These are phyloP conservation scores for Nowickia ferox DNA, from an alignment of 2,888 invertebrate genomes.

Conservation along the genomic window DNA sequence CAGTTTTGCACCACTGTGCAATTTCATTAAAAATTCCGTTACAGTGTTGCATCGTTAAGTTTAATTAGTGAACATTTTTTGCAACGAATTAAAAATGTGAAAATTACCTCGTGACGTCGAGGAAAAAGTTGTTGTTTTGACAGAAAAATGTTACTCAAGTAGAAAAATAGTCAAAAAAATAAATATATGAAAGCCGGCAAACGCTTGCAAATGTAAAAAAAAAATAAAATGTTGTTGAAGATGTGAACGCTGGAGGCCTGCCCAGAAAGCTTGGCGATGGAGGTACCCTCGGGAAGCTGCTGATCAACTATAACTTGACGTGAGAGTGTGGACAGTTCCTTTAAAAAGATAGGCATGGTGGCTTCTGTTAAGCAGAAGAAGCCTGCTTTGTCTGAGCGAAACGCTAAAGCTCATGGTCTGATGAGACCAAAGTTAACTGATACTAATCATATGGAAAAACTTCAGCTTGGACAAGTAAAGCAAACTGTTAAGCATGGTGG, in stretches of 20 bases:
- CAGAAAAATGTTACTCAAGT: constrained; percentile 1
- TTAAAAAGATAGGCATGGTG: neutral
- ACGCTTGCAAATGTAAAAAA: neutral
- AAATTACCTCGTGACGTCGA: neutral
- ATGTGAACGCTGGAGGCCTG: neutral
- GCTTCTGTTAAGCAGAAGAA: neutral
- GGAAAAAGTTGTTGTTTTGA: neutral
- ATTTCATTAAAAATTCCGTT: neutral
- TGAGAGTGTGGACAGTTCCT: neutral
- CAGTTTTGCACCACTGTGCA: constrained; percentile 18
- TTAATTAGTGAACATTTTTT: too few relatives aligned
- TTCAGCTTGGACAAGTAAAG: constrained; percentile 1
- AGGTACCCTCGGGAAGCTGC: constrained; percentile 2
- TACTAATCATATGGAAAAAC: neutral
- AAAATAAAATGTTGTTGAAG: neutral
- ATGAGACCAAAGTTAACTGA: neutral
- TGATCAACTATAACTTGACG: neutral
- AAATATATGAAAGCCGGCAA: constrained; percentile 1
- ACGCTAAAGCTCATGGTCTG: too few relatives aligned
- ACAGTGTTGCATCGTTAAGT: too few relatives aligned
- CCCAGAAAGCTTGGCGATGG: neutral
- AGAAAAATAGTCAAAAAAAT: constrained; percentile 2
- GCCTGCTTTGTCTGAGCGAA: constrained; percentile 1
- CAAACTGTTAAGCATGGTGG: neutral
- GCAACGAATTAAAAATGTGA: too few relatives aligned